Conservation (phyloP, 37 sponge, comb jelly and placozoan genomes). For the Aphrocallistes beatrix region DNA sequence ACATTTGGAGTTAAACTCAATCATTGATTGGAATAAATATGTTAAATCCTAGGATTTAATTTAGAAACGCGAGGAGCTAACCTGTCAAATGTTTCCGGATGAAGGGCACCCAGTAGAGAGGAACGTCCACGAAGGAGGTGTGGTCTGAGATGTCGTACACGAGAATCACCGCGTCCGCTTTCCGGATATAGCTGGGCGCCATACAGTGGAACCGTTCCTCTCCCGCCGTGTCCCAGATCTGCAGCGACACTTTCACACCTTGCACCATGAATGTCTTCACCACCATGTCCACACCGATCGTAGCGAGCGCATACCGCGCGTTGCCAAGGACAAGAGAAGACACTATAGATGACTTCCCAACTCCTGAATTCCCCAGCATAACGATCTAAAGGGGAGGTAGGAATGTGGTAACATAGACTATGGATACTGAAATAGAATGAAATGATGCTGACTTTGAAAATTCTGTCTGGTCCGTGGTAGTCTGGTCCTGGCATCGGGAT, state of each 20-base stretch:
- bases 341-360: not conserved
- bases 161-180: not conserved
- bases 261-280: not conserved
- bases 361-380: conserved; percentile 1
- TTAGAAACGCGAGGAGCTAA: not conserved
- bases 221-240: conserved; percentile 13
- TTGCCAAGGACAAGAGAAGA: conserved; percentile 7
- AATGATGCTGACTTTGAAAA: conserved; percentile 11
- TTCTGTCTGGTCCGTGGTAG: conserved; percentile 9
- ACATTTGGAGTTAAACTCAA: too few species aligned
- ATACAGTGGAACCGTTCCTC: conserved; percentile 14
- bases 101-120: not conserved
- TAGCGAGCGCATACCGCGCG: not conserved
- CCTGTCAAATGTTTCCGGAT: not conserved
- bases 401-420: not conserved
- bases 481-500: not conserved
- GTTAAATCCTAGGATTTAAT: not conserved
- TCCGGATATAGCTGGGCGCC: conserved; percentile 9
- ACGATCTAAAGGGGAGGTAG: not conserved
- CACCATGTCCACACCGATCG: not conserved
- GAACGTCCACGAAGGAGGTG: not conserved
- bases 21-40: too few species aligned
- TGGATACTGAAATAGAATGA: not conserved
- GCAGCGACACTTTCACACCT: not conserved
- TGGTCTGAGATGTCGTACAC: conserved; percentile 2